Evolutionary conservation across 2,113 vertebrate genomes (phyloP), one percentile per base, ranked within the genome.

Genomic region (Scytalopus superciliaris): DNA sequence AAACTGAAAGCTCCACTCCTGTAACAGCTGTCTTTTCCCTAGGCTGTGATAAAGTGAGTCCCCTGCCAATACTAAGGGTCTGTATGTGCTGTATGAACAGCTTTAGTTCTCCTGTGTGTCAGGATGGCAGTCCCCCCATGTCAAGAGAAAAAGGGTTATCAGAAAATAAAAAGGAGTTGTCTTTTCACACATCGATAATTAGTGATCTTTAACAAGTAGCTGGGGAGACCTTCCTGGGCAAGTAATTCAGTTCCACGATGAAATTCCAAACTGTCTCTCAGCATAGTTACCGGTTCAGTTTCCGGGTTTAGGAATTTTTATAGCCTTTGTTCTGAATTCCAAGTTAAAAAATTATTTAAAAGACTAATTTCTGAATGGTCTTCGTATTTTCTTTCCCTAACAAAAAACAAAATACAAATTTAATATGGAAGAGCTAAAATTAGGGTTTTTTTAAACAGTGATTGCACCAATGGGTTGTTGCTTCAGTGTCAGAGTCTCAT

Each of bases 371-470:
- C 4, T 45, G 24, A 77, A 83, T 68, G 8, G 44, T 77, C 30
- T 52, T 73, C 30, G 7, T 68, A 19, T 33, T 37, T 50, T 80
- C 80, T 42, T 87, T 78, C 28, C 55, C 45, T 66, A 66, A 76
- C 39, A 37, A 49, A 75, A 74, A 84, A 42, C 49, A 53, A 74
- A 67, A 60, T 44, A 44, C 22, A 42, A 28, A 2, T 7, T 11
- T 3, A 72, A 44, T 24, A 5, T 49, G 86, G 21, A 28, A 30
- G 8, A 40, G 27, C 19, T 60, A 10, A 76, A 89, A 77, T 40
- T 8, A 52, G 11, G 7, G 3, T 0, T 0, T 1, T 44, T 68
- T 77, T 67, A 16, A 8, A 28, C n/a, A 74, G 37, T 49, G 17
- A 12, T 68, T 80, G 9, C n/a, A 82, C 2, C 53, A 64, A 40